Evolutionary conservation across 2,113 vertebrate genomes (phyloP), one percentile per base, ranked within the genome.

Genomic region (Callipepla californica): DNA sequence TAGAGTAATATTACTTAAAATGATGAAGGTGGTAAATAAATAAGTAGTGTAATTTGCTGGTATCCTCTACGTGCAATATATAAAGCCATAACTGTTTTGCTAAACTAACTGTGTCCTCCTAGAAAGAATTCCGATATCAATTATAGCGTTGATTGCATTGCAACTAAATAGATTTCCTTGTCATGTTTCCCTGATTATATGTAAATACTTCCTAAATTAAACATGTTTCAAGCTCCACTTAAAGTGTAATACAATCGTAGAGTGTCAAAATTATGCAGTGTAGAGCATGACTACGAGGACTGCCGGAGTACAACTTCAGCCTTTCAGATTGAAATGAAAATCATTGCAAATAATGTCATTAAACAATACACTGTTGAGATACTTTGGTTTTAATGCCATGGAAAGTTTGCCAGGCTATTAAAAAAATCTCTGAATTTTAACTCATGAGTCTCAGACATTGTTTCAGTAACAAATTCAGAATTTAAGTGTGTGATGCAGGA

Each of bases 201-300:
- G 82, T 95, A 95, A 97, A 95, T 96, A 86, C 90, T 87, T 90
- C 72, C 80, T 87, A 74, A 86, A 95, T 87, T 83, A 86, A 63
- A 78, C 36, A 42, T 30, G 50, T 81, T 95, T 93, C 90, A 88
- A 95, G 76, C 87, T 84, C 85, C 79, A 79, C 70, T 88, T 90
- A 91, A 89, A 93, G 67, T 50, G 58, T 50, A 73, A 53, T 74
- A 38, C 66, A 80, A 48, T 11, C 40, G 58, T 68, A 44, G 23
- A 34, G 13, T 65, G 57, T 80, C 69, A 89, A 84, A 95, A 88
- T 79, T 8, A 1, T 38, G 34, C 38, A n/a, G 42, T 30, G 38
- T 32, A 84, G 42, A 89, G 81, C 30, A 15, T 6, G 32, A 72
- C 17, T 48, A 45, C 11, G 34, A 30, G 34, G 48, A 58, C 36